These are phyloP conservation scores for Corythornis vintsioides DNA, from an alignment of 2,113 vertebrate genomes.

Conservation along the genomic window DNA sequence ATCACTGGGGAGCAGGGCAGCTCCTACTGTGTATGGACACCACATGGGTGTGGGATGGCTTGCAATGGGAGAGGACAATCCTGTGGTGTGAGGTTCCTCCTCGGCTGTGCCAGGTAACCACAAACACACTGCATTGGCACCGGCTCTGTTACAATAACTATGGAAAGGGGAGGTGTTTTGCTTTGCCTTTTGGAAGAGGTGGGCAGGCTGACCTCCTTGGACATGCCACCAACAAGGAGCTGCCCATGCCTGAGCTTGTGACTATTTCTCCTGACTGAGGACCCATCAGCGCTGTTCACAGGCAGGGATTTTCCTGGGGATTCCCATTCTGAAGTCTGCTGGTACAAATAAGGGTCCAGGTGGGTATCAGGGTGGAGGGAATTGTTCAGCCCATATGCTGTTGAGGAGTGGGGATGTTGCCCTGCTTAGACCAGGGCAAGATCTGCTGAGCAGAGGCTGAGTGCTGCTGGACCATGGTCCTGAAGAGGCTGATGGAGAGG, in stretches of 20 bases:
- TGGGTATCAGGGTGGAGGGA: background rate
- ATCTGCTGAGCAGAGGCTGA: background rate
- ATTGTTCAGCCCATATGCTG: background rate
- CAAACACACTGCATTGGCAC: background rate
- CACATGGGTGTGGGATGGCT: rapidly evolving
- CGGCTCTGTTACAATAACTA: background rate
- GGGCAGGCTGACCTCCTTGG: background rate
- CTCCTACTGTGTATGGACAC: background rate
- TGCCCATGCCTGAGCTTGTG: background rate
- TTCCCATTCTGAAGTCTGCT: background rate
- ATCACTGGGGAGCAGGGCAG: background rate
- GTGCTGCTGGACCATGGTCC: background rate
- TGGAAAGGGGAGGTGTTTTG: background rate
- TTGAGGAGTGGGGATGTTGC: rapidly evolving
- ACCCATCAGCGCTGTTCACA: rapidly evolving
- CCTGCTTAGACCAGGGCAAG: background rate
- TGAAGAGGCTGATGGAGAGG: background rate
- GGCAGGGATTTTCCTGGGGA: background rate
- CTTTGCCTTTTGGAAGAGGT: background rate
- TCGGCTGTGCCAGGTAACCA: background rate
- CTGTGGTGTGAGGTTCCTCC: background rate
- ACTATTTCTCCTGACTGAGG: background rate
- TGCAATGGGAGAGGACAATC: background rate
- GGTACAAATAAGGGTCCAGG: background rate
- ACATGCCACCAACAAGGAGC: background rate